Evolutionary conservation across 2,888 invertebrate genomes (phyloP).

Genomic region (Melanostoma scalare): DNA sequence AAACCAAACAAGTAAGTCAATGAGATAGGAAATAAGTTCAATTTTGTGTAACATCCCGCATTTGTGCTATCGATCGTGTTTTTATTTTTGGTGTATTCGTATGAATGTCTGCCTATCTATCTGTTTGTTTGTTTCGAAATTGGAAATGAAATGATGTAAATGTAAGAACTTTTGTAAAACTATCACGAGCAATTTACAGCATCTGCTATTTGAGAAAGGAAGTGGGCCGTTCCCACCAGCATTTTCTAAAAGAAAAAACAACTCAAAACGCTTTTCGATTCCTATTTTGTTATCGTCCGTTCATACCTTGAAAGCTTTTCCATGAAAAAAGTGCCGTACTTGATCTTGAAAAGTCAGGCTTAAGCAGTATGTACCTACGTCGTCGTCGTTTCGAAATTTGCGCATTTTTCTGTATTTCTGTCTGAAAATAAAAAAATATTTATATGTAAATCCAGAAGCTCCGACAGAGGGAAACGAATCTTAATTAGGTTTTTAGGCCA

Average conservation of each 20-base stretch:
- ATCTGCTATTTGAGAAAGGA: not conserved
- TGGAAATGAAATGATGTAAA: constrained; percentile 11
- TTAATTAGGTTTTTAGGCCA: constrained; percentile 70
- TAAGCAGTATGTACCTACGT: constrained; percentile 16
- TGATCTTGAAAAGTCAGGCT: constrained; percentile 64
- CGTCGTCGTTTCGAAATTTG: constrained; percentile 54
- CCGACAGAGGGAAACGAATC: constrained; percentile 64
- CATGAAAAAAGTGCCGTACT: constrained; percentile 44
- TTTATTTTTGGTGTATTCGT: not conserved
- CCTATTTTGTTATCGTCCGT: not conserved
- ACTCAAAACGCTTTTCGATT: not conserved
- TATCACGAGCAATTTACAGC: not conserved
- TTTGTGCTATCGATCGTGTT: constrained; percentile 18
- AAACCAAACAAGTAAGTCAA: constrained; percentile 56
- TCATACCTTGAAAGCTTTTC: constrained; percentile 52
- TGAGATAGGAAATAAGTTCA: constrained; percentile 27
- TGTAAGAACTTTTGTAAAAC: not conserved
- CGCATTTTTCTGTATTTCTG: constrained; percentile 22
- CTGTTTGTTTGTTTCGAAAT: constrained; percentile 20
- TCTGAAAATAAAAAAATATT: constrained; percentile 1
- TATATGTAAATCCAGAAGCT: constrained; percentile 27
- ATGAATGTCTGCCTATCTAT: too few species aligned
- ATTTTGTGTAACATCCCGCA: not conserved
- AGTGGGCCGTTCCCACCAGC: too few species aligned
- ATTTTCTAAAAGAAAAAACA: not conserved